Percentiles rank a stretch among this genome's conserved stretches.
These are phyloP conservation scores for Thamnaconus septentrionalis DNA, from an alignment of 2,113 vertebrate genomes.

Conservation along the genomic window DNA sequence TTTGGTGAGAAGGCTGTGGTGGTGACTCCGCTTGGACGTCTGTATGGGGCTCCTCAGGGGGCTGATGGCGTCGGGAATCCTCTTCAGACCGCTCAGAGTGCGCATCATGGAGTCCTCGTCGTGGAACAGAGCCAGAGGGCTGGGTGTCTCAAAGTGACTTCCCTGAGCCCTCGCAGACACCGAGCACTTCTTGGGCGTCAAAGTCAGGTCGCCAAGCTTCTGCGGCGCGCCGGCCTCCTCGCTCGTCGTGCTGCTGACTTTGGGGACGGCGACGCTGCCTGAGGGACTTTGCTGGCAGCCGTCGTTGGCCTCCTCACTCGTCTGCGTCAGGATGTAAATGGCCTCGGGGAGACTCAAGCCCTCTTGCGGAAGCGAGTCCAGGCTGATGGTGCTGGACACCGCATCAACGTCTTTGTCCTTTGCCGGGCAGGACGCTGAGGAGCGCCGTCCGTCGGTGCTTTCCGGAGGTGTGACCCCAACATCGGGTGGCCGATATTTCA, in stretches of 20 bases:
- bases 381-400: constrained; percentile 68
- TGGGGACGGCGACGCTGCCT: constrained; percentile 36
- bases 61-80: constrained; percentile 89
- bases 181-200: constrained; percentile 49
- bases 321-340: constrained; percentile 45
- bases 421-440: constrained; percentile 4
- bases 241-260: constrained; percentile 55
- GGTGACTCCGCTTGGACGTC: constrained; percentile 72
- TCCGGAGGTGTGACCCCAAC: constrained; percentile 1
- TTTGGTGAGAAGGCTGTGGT: constrained; percentile 73
- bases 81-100: constrained; percentile 84
- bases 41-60: constrained; percentile 91
- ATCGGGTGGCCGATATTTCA: neutral
- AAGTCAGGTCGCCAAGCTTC: neutral
- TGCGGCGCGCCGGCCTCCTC: constrained; percentile 18
- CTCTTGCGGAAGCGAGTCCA: constrained; percentile 52
- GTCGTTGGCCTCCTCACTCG: neutral
- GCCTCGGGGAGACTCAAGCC: constrained; percentile 55
- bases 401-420: constrained; percentile 32
- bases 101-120: constrained; percentile 93
- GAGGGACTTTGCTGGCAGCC: constrained; percentile 7
- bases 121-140: constrained; percentile 56
- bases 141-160: constrained; percentile 31
- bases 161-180: constrained; percentile 58
- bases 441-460: constrained; percentile 2